Conservation (phyloP, 1,140 invertebrate genomes). For the Cryptotermes secundus region DNA sequence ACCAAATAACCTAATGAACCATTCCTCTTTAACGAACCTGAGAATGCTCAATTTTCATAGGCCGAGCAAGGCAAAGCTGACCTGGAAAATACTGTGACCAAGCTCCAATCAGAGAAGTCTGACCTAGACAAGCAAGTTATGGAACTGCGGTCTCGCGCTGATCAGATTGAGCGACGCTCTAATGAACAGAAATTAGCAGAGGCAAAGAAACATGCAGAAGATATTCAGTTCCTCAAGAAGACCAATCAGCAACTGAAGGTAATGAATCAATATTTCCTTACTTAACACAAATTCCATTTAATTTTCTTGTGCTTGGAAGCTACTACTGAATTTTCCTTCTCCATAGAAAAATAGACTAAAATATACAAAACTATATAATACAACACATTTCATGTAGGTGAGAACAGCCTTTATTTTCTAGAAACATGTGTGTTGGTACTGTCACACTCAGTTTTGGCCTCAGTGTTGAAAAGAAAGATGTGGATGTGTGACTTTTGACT, state of each 20-base stretch:
- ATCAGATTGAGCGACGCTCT: slow-evolving; percentile 82
- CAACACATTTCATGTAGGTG: slow-evolving; percentile 26
- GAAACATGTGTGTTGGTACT: too few relatives aligned
- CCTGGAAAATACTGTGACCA: slow-evolving; percentile 59
- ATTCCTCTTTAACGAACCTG: too few relatives aligned
- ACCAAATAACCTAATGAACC: too few relatives aligned
- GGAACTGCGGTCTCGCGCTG: slow-evolving; percentile 80
- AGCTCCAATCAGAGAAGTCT: slow-evolving; percentile 68
- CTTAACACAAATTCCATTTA: slow-evolving; percentile 9
- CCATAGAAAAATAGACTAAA: too few relatives aligned
- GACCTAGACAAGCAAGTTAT: slow-evolving; percentile 75
- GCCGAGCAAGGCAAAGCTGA: slow-evolving; percentile 71
- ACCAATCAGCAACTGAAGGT: slow-evolving; percentile 93
- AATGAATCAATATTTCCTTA: slow-evolving; percentile 31
- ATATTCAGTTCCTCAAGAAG: slow-evolving; percentile 87
- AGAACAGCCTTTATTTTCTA: too few relatives aligned
- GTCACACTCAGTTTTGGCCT: too few relatives aligned
- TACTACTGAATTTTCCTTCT: too few relatives aligned
- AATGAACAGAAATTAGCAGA: slow-evolving; percentile 80
- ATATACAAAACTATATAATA: slow-evolving; percentile 15
- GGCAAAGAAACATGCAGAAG: slow-evolving; percentile 88
- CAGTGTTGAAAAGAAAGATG: too few relatives aligned
- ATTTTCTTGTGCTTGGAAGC: slow-evolving; percentile 20
- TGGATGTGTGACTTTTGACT: too few relatives aligned
- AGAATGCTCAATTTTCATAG: slow-evolving; percentile 40